Percentiles rank a stretch among this genome's conserved stretches.
These are phyloP conservation scores for Tromatobia lineatoria DNA, from an alignment of 2,888 invertebrate genomes.

Conservation along the genomic window DNA sequence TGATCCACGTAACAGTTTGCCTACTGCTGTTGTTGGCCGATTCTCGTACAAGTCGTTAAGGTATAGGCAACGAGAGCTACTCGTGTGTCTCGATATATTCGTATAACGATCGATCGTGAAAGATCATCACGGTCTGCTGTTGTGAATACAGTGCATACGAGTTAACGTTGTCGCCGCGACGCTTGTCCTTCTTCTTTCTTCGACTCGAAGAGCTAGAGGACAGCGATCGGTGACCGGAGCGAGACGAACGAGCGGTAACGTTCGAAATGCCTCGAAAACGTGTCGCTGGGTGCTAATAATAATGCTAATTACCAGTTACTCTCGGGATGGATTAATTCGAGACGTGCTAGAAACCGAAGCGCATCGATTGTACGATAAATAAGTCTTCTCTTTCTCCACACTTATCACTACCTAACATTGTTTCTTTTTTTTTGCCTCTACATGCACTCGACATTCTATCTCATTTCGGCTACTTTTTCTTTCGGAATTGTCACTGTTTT, in stretches of 20 bases:
- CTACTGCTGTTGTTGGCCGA: slow-evolving; percentile 33
- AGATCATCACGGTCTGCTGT: slow-evolving; percentile 76
- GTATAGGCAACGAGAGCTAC: slow-evolving; percentile 65
- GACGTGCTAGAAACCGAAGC: slow-evolving; percentile 63
- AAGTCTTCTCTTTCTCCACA: slow-evolving; percentile 27
- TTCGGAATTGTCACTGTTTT: no score
- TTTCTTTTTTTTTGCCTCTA: background rate
- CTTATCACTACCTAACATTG: slow-evolving; percentile 28
- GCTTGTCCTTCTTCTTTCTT: slow-evolving; percentile 68
- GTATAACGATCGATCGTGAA: slow-evolving; percentile 80
- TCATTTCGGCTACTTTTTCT: no score
- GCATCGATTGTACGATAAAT: slow-evolving; percentile 41
- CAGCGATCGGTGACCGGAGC: slow-evolving; percentile 17
- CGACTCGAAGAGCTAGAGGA: background rate
- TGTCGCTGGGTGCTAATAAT: slow-evolving; percentile 70
- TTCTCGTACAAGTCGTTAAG: slow-evolving; percentile 53
- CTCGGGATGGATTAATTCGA: slow-evolving; percentile 72
- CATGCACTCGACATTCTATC: no score
- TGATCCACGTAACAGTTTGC: slow-evolving; percentile 60
- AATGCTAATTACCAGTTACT: slow-evolving; percentile 76
- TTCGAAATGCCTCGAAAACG: background rate
- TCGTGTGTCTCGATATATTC: slow-evolving; percentile 59
- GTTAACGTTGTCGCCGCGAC: slow-evolving; percentile 81
- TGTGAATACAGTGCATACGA: slow-evolving; percentile 79
- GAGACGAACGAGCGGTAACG: background rate